Evolutionary conservation across 1,140 invertebrate genomes (phyloP).

Genomic region (Drosophila ananassae): DNA sequence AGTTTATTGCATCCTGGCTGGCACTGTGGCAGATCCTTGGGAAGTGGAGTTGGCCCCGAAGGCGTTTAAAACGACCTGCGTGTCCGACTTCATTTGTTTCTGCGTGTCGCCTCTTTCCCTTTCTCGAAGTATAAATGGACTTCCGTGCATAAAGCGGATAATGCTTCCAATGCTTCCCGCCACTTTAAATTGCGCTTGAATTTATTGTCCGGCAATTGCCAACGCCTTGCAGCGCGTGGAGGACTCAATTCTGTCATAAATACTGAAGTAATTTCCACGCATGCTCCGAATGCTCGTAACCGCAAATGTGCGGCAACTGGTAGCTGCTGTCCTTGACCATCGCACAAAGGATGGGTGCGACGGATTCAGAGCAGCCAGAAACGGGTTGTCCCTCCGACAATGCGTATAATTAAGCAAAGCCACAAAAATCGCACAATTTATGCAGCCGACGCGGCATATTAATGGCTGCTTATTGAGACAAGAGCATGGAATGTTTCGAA

Average conservation of each 20-base stretch:
- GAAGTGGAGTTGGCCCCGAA: conserved; percentile 71
- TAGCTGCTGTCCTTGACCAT: conserved; percentile 70
- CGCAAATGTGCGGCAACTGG: conserved; percentile 45
- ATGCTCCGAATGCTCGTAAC: conserved; percentile 12
- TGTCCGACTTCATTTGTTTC: conserved; percentile 66
- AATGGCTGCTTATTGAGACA: conserved; percentile 70
- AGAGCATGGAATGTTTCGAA: conserved; percentile 41
- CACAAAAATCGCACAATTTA: conserved; percentile 68
- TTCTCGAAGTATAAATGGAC: conserved; percentile 69
- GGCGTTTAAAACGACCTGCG: conserved; percentile 66
- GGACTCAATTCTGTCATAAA: conserved; percentile 63
- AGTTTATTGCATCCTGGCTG: conserved; percentile 74
- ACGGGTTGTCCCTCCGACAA: conserved; percentile 45
- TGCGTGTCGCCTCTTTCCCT: conserved; percentile 23
- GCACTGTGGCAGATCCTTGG: conserved; percentile 58
- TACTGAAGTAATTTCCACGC: conserved; percentile 55
- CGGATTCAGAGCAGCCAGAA: conserved; percentile 24
- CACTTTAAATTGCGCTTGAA: conserved; percentile 65
- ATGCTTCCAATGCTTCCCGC: conserved; percentile 31
- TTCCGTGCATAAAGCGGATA: conserved; percentile 73
- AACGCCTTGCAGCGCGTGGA: conserved; percentile 19
- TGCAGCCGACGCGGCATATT: conserved; percentile 56
- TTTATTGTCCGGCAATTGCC: conserved; percentile 65
- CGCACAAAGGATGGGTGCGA: conserved; percentile 55
- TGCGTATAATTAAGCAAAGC: conserved; percentile 71